A percentile compares a stretch with the other conserved stretches of the same genome.
Evolutionary conservation across 2,113 vertebrate species (phyloP).

Genomic region (Numida meleagris): DNA sequence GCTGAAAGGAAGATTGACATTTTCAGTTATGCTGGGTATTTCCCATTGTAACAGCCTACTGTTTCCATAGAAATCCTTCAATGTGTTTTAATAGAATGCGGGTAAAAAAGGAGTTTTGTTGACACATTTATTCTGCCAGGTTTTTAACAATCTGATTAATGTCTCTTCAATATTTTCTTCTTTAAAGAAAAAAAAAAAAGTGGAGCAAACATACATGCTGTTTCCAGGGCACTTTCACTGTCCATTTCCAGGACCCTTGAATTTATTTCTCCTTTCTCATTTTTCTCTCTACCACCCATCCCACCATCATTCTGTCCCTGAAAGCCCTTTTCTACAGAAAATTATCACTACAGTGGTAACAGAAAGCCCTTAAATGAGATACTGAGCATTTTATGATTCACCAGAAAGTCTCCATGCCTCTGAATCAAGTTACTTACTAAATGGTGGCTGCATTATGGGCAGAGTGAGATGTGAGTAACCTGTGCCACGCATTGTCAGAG

Average conservation of each 20-base stretch:
- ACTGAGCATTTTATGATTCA: conserved; percentile 25
- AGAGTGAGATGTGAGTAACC: conserved; percentile 58
- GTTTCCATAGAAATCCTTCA: conserved; percentile 68
- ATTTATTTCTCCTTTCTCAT: background rate
- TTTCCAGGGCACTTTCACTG: background rate
- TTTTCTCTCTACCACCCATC: background rate
- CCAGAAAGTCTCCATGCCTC: conserved; percentile 26
- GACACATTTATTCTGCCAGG: conserved; percentile 46
- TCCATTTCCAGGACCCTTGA: background rate
- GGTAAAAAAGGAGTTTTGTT: conserved; percentile 56
- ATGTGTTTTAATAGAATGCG: conserved; percentile 22
- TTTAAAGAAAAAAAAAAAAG: background rate
- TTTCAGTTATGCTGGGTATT: conserved; percentile 48
- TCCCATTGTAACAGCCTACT: conserved; percentile 55
- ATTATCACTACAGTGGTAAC: conserved; percentile 1
- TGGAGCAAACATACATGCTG: background rate
- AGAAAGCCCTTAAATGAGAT: conserved; percentile 20
- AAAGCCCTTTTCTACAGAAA: conserved; percentile 51
- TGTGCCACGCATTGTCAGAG: conserved; percentile 18
- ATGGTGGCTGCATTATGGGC: conserved; percentile 14
- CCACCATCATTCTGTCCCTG: conserved; percentile 34
- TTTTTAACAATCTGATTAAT: conserved; percentile 43
- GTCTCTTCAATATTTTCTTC: background rate
- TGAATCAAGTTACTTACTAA: conserved; percentile 54
- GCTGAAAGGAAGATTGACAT: conserved; percentile 31